Evolutionary conservation across 2,797 vertebrate genomes (phyloP).

Genomic region (Acanthopagrus latus): DNA sequence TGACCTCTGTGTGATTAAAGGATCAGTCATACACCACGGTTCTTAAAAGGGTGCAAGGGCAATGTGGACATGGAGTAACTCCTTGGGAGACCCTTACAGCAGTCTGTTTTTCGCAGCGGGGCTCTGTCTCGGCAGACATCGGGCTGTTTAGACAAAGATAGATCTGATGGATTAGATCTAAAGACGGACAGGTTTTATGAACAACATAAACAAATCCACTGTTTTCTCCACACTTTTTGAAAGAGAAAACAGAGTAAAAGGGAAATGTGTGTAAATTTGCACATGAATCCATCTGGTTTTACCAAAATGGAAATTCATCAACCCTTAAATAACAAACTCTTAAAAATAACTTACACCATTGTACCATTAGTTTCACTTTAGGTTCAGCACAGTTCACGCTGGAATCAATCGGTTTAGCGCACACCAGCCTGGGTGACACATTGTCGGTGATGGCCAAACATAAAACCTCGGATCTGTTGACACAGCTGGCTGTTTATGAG

Average conservation of each 20-base stretch:
- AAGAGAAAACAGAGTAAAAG: not conserved
- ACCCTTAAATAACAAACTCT: not conserved
- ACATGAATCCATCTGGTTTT: not conserved
- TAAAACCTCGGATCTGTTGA: slow-evolving; percentile 57
- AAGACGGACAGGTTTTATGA: not conserved
- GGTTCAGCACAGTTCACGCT: slow-evolving; percentile 1
- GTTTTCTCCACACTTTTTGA: not conserved
- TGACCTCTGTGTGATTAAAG: slow-evolving; percentile 24
- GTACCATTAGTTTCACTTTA: not conserved
- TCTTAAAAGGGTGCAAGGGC: slow-evolving; percentile 42
- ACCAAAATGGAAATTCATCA: not conserved
- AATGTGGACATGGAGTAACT: slow-evolving; percentile 12
- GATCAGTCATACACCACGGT: not conserved
- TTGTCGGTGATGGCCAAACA: slow-evolving; percentile 35
- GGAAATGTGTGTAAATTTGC: not conserved
- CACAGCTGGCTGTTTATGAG: slow-evolving; percentile 74
- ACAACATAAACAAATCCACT: not conserved
- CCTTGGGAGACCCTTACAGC: slow-evolving; percentile 10
- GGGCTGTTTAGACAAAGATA: slow-evolving; percentile 10
- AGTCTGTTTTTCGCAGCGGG: slow-evolving; percentile 11
- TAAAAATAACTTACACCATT: not conserved
- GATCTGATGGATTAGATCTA: not conserved
- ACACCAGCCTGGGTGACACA: slow-evolving; percentile 27
- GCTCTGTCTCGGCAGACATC: slow-evolving; percentile 26
- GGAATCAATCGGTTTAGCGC: slow-evolving; percentile 4